Evolutionary conservation across 2,888 invertebrate species (phyloP).

Genomic region (Drosophila histrio): DNA sequence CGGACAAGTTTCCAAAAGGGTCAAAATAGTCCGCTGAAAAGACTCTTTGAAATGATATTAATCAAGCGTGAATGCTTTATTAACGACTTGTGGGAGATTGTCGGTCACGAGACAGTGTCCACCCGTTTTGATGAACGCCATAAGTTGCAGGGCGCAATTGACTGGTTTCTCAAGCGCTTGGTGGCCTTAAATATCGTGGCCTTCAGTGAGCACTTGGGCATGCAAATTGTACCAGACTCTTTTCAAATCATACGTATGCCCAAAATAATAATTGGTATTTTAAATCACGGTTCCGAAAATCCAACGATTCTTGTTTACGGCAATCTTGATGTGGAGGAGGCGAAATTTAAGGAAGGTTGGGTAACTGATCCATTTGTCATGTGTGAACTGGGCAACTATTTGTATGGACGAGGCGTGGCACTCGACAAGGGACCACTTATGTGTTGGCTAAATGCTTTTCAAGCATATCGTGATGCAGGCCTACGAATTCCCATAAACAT

Average conservation of each 20-base stretch:
- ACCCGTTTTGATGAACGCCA: constrained; percentile 7
- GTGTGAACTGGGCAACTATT: constrained; percentile 37
- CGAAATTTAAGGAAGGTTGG: constrained; percentile 43
- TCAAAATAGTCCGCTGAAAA: constrained; percentile 14
- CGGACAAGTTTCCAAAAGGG: not conserved
- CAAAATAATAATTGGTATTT: constrained; percentile 36
- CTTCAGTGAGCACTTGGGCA: constrained; percentile 48
- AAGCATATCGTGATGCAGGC: constrained; percentile 48
- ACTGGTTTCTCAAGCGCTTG: constrained; percentile 49
- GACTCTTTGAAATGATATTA: constrained; percentile 38
- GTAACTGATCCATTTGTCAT: constrained; percentile 48
- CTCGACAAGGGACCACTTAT: constrained; percentile 51
- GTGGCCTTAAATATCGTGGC: constrained; percentile 39
- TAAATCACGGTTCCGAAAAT: constrained; percentile 9
- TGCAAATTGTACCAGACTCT: constrained; percentile 37
- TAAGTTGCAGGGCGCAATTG: constrained; percentile 29
- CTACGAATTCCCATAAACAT: constrained; percentile 41
- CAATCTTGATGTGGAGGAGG: constrained; percentile 58
- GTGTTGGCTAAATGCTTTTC: constrained; percentile 57
- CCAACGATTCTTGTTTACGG: constrained; percentile 52
- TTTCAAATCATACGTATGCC: constrained; percentile 45
- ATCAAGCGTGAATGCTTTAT: constrained; percentile 45
- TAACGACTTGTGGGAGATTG: constrained; percentile 50
- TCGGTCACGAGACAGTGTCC: constrained; percentile 41
- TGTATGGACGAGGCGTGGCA: constrained; percentile 55